Conservation (phyloP, 2,888 invertebrate genomes). For the Tryphoninae sp. region DNA sequence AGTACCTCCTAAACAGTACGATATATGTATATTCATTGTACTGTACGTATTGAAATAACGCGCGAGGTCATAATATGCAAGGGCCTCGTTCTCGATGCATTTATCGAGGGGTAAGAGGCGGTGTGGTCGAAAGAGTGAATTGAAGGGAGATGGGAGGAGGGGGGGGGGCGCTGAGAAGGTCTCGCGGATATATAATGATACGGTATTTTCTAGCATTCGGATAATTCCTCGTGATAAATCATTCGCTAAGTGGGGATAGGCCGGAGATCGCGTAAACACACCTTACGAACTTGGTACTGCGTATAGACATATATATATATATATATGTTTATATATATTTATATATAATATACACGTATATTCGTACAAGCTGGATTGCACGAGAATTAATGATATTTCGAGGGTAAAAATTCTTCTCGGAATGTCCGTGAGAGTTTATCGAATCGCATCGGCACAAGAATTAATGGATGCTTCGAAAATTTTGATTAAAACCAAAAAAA, state of each 20-base stretch:
- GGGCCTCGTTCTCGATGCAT: constrained; percentile 44
- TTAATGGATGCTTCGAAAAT: not conserved
- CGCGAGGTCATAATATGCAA: constrained; percentile 51
- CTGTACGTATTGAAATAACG: constrained; percentile 13
- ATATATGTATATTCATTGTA: constrained; percentile 9
- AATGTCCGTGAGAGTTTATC: constrained; percentile 37
- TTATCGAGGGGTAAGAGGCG: constrained; percentile 5
- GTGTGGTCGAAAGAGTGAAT: too few species aligned
- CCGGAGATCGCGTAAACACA: constrained; percentile 78
- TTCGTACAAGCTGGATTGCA: not conserved
- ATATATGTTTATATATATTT: not conserved
- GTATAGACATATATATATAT: constrained; percentile 3
- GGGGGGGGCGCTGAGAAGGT: constrained; percentile 39
- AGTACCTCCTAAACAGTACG: constrained; percentile 25
- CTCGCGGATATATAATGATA: constrained; percentile 78
- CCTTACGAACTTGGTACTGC: constrained; percentile 70
- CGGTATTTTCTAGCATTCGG: constrained; percentile 80
- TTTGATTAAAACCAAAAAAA: not conserved
- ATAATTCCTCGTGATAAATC: constrained; percentile 80
- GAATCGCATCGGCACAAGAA: constrained; percentile 1
- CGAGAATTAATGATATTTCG: constrained; percentile 54
- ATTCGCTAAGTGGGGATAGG: constrained; percentile 76
- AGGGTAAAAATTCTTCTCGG: constrained; percentile 31
- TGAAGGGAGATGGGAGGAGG: too few species aligned
- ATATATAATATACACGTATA: not conserved